Evolutionary conservation across 2,113 vertebrate species (phyloP).

Genomic region (Polyodon spathula): DNA sequence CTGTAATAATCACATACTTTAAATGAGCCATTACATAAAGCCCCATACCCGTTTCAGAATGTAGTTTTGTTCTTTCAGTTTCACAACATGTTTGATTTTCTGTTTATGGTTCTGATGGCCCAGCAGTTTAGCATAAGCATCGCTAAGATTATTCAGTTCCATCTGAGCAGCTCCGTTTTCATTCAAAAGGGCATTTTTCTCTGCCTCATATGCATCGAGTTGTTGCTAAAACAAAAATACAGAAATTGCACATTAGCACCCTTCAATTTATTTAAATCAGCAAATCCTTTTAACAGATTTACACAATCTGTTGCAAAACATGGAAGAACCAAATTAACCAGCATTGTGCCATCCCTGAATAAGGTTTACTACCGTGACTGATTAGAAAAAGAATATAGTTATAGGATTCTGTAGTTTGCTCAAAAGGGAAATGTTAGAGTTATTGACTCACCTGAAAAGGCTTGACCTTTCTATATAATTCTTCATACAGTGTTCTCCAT

Average conservation of each 20-base stretch:
- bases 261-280: neutral
- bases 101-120: constrained; percentile 95
- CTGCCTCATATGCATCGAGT: constrained; percentile 80
- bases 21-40: no score
- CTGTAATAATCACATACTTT: neutral
- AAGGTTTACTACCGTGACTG: no score
- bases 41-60: constrained; percentile 75
- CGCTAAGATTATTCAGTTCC: constrained; percentile 74
- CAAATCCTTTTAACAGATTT: neutral
- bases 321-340: no score
- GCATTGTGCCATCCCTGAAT: no score
- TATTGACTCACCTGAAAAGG: constrained; percentile 78
- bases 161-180: constrained; percentile 79
- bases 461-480: constrained; percentile 74
- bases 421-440: neutral
- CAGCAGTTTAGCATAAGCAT: constrained; percentile 78
- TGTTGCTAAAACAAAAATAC: constrained; percentile 60
- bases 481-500: constrained; percentile 77
- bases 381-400: no score
- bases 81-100: constrained; percentile 94
- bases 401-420: no score
- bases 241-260: neutral
- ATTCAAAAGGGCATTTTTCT: constrained; percentile 69
- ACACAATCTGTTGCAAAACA: no score
- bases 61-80: constrained; percentile 82